Base-by-base conservation (phyloP, 1,140 invertebrate genomes). In the Antheraea mylitta region DNA sequence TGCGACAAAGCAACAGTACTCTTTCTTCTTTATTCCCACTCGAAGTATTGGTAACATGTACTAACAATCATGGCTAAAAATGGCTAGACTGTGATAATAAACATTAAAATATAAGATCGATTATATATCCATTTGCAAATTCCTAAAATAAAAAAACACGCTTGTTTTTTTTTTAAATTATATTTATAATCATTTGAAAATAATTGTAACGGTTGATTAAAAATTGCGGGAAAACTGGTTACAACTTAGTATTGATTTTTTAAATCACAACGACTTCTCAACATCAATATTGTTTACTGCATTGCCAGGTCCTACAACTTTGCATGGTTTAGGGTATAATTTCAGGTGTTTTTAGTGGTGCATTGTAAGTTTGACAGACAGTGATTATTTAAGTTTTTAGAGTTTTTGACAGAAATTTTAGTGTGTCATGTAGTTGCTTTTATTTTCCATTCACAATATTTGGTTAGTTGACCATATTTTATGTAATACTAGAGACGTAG, bases 191-290 rank as follows among this genome's bases (percentile, higher is more conserved):
- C 22, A 4, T 30, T 30, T 30, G 4, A 30, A 30, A 30, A 30
- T 2, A 30, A 30, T 30, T 30, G n/a, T 48, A 53, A 53, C 45
- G 11, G 45, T 53, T 53, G 16, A 5, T 13, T 13, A 13, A 53
- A 53, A 53, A 1, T 11, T 53, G 45, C 16, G 66, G 71, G 58
- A 76, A 76, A 76, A 76, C 74, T 71, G 71, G 74, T 71, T 73
- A 62, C 45, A 13, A 42, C 38, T 11, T 42, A 4, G 18, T 73
- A 77, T 77, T 71, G 72, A 74, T 77, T 77, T 66, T 30, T 74
- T 68, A 45, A 73, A 76, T 68, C 61, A 11, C 59, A 75, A 67
- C 69, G 70, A 64, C 69, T 53, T 42, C 22, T 30, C 22, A 30
- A 30, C 4, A 30, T 42, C 11, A 42, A 53, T 53, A n/a, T 42